phyloP scores from a whole-genome alignment of 2,888 invertebrate species.

The Oscheius sp. region DNA sequence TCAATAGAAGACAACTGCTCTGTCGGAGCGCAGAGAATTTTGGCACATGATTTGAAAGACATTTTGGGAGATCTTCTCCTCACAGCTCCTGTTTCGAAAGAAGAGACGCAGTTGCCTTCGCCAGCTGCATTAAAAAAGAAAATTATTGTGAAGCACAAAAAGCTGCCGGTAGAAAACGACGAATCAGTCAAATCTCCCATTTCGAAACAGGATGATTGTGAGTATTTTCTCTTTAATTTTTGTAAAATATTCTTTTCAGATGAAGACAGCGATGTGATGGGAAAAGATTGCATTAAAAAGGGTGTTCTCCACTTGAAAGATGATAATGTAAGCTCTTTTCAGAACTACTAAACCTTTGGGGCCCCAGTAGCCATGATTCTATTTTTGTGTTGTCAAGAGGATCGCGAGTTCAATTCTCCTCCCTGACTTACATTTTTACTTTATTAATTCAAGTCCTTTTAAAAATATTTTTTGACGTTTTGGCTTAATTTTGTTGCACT shows the following conservation, averaged over 20 bases:
- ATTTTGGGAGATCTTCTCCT: constrained; percentile 71
- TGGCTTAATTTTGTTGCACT: too few relatives aligned
- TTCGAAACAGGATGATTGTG: constrained; percentile 52
- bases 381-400: too few relatives aligned
- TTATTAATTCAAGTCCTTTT: too few relatives aligned
- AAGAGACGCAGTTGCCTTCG: constrained; percentile 71
- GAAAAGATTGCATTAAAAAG: constrained; percentile 57
- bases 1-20: constrained; percentile 71
- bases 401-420: too few relatives aligned
- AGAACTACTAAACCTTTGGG: too few relatives aligned
- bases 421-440: too few relatives aligned
- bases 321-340: too few relatives aligned
- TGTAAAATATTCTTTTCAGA: constrained; percentile 53
- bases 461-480: too few relatives aligned
- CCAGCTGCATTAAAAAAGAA: constrained; percentile 72
- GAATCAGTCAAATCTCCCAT: constrained; percentile 31
- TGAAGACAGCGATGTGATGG: constrained; percentile 62
- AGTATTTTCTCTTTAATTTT: constrained; percentile 12
- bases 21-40: constrained; percentile 66
- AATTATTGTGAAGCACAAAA: constrained; percentile 73
- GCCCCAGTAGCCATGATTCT: too few relatives aligned
- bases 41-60: constrained; percentile 65
- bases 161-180: constrained; percentile 64
- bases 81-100: constrained; percentile 70
- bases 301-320: constrained; percentile 62